Evolutionary conservation across 1,140 invertebrate species (phyloP).

Genomic region (Caenorhabditis latens): DNA sequence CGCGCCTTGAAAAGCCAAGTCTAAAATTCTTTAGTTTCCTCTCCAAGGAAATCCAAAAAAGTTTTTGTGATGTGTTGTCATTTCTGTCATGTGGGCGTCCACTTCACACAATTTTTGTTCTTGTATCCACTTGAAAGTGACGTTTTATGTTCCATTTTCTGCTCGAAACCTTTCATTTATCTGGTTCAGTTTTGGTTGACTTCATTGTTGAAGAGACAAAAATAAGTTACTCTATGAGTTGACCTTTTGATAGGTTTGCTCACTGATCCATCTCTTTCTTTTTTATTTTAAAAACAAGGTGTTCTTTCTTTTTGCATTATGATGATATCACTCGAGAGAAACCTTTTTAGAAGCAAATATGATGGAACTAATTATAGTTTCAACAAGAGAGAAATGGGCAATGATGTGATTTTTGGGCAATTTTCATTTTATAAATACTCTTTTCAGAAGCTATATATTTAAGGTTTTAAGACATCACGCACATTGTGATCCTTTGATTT

Average conservation of each 20-base stretch:
- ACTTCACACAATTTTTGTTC: too few relatives aligned
- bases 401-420: slow-evolving; percentile 14
- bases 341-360: not conserved
- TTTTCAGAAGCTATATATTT: too few relatives aligned
- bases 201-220: too few relatives aligned
- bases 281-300: not conserved
- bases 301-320: not conserved
- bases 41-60: too few relatives aligned
- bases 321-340: not conserved
- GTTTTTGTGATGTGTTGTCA: too few relatives aligned
- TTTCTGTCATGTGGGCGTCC: too few relatives aligned
- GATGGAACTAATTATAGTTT: slow-evolving; percentile 10
- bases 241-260: not conserved
- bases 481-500: not conserved
- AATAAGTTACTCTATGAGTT: not conserved
- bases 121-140: too few relatives aligned
- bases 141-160: too few relatives aligned
- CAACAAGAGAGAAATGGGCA: not conserved
- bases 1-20: too few relatives aligned
- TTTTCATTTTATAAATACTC: not conserved
- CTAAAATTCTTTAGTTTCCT: too few relatives aligned
- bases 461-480: not conserved
- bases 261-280: not conserved
- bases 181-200: too few relatives aligned
- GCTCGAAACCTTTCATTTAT: too few relatives aligned